Evolutionary conservation across 2,797 vertebrate species (phyloP).

Genomic region (Spatula versicolor): DNA sequence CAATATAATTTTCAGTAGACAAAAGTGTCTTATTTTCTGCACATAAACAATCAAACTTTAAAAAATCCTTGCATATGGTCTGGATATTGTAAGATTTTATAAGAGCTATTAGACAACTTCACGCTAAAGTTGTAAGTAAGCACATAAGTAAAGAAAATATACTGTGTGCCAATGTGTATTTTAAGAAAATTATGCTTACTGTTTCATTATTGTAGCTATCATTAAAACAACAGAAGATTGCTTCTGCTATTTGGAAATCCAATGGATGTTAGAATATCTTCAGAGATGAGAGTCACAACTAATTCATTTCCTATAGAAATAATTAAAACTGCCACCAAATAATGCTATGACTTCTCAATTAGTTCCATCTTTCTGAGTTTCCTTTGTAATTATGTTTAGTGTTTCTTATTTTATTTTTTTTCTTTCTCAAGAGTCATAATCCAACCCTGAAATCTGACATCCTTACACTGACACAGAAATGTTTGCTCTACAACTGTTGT

Average conservation of each 20-base stretch:
- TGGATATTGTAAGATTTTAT: background rate
- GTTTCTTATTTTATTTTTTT: background rate
- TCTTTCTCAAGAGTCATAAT: background rate
- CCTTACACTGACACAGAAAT: background rate
- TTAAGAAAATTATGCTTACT: background rate
- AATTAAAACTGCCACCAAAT: background rate
- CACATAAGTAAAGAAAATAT: background rate
- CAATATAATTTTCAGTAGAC: background rate
- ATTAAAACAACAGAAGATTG: background rate
- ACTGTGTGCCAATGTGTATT: background rate
- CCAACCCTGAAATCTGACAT: background rate
- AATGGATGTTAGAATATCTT: background rate
- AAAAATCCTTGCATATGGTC: background rate
- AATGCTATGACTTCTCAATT: background rate
- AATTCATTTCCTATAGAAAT: background rate
- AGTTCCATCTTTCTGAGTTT: background rate
- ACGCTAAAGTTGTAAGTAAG: background rate
- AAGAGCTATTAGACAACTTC: background rate
- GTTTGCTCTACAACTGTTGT: slow-evolving; percentile 8
- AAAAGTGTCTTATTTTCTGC: background rate
- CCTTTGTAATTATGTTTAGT: background rate
- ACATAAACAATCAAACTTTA: background rate
- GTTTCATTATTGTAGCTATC: background rate
- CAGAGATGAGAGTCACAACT: background rate
- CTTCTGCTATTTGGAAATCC: background rate